Base-by-base conservation (phyloP, 2,113 vertebrate genomes). In the Lagopus leucura region DNA sequence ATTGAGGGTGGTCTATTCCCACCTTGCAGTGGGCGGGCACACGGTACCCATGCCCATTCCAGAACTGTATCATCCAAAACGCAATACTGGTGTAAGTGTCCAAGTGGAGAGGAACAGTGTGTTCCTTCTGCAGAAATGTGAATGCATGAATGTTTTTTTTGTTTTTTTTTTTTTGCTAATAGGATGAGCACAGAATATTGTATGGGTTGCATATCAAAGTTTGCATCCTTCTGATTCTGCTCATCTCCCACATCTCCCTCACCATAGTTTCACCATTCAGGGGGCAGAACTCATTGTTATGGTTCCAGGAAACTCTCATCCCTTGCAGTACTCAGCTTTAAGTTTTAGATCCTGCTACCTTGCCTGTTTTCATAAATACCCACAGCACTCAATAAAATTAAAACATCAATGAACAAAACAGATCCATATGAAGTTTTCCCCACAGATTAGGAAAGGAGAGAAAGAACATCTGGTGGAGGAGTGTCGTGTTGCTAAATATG, bases 321-420 rank as follows among this genome's bases (percentile, higher is more conserved):
- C 34, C 10, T 67, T 58, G 47, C 50, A 34, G 32, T 8, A 30
- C 57, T 83, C 55, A 84, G 5, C 70, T 93, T 50, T 40, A 28
- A 94, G 47, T 4, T 71, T 67, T 45, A 63, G 38, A 34, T 92
- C 30, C 30, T 69, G 83, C 69, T 71, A 91, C 82, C 58, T 72
- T 69, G 61, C 70, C 58, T 82, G 13, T 75, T 83, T 91, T 73
- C 61, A 91, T 82, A 93, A 94, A 94, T 65, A 65, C 79, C 86
- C 18, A 1, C 13, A 43, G 24, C 86, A 95, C 76, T 86, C 88
- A 67, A 89, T 95, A 92, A 94, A 93, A 94, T 91, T 64, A 80
- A 92, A 94, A 67, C 57, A 88, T 71, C 91, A 80, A 61, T 83
- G 79, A 81, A 78, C 47, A 95, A 90, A 93, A 36, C 81, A 91